Conservation (phyloP, 2,797 vertebrate species). For the Otus scops region DNA sequence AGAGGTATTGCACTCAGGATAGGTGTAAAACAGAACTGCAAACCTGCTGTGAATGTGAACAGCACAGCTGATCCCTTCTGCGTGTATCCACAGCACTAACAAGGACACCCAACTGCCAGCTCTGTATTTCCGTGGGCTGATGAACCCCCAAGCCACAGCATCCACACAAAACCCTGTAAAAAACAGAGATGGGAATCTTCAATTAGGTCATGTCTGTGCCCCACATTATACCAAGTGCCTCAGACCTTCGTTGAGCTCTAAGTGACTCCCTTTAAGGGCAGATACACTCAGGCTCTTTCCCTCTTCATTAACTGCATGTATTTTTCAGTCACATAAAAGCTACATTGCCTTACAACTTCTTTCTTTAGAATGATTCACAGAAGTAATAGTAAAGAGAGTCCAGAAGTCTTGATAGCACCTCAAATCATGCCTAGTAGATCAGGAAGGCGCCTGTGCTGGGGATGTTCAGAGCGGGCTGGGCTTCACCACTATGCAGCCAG, state of each 20-base stretch:
- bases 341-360: neutral
- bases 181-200: neutral
- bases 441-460: neutral
- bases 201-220: neutral
- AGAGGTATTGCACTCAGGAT: neutral
- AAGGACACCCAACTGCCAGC: neutral
- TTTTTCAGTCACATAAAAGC: neutral
- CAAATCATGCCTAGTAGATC: neutral
- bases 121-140: neutral
- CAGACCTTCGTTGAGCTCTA: neutral
- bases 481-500: neutral
- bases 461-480: no score
- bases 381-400: neutral
- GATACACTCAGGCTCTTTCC: neutral
- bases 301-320: neutral
- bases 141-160: no score
- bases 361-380: neutral
- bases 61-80: neutral
- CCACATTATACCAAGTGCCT: neutral
- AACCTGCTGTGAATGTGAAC: neutral
- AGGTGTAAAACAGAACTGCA: neutral
- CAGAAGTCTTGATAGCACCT: neutral
- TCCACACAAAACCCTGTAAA: neutral
- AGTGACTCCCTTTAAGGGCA: neutral
- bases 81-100: fast-evolving